Evolutionary conservation across 1,140 invertebrate species (phyloP).

Genomic region (Aphidius gifuensis): DNA sequence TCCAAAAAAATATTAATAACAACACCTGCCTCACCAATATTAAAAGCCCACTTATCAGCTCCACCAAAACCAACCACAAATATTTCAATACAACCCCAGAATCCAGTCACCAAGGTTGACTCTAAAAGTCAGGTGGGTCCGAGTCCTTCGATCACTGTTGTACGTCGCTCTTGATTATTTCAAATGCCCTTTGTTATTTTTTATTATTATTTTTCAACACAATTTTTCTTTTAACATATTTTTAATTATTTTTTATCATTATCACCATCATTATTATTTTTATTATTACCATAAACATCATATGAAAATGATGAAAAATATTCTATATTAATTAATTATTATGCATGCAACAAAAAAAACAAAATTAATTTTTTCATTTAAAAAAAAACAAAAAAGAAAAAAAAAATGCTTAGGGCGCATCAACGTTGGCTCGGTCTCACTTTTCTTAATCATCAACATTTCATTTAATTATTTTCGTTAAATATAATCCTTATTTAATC

Average conservation of each 20-base stretch:
- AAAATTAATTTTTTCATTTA: not conserved
- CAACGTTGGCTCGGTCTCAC: constrained; percentile 25
- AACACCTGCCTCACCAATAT: constrained; percentile 65
- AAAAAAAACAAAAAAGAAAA: not conserved
- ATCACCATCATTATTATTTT: constrained; percentile 14
- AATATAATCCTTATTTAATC: not conserved
- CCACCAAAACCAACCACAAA: constrained; percentile 60
- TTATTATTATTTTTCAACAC: constrained; percentile 11
- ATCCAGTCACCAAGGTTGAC: constrained; percentile 57
- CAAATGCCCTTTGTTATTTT: constrained; percentile 33
- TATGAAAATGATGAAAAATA: not conserved
- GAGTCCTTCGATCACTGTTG: constrained; percentile 42
- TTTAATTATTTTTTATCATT: not conserved
- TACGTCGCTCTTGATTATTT: constrained; percentile 32
- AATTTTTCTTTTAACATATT: constrained; percentile 9
- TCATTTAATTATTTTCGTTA: constrained; percentile 4
- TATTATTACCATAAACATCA: constrained; percentile 4
- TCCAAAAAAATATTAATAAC: constrained; percentile 39
- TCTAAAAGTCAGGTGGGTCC: constrained; percentile 63
- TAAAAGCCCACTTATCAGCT: constrained; percentile 73
- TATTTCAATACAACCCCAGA: constrained; percentile 44
- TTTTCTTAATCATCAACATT: constrained; percentile 14
- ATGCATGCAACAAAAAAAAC: constrained; percentile 1
- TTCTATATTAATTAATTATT: not conserved
- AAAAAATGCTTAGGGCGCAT: constrained; percentile 22